Conservation (phyloP, 2,888 invertebrate genomes). For the Notodonta ziczac region DNA sequence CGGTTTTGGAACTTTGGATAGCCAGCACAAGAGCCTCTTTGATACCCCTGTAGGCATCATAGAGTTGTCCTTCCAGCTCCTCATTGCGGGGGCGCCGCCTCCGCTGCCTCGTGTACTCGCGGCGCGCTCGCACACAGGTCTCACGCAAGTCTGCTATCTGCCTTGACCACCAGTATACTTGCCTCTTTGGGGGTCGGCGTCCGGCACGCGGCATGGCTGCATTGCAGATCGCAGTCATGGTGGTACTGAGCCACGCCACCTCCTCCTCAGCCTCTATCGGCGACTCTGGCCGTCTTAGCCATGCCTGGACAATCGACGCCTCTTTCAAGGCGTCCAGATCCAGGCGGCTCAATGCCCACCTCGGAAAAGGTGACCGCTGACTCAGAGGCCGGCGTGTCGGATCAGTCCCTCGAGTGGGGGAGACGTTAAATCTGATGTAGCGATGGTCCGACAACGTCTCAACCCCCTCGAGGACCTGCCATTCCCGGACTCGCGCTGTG, state of each 20-base stretch:
- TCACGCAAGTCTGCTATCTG: not conserved
- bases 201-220: not conserved
- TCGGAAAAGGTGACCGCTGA: not conserved
- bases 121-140: not conserved
- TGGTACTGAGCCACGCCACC: not conserved
- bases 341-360: not conserved
- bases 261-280: not conserved
- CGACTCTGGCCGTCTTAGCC: not conserved
- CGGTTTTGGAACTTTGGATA: not conserved
- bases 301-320: constrained; percentile 1
- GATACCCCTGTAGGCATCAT: not conserved
- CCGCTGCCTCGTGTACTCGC: not conserved
- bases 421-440: not conserved
- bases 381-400: not conserved
- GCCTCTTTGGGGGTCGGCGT: not conserved
- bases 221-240: not conserved
- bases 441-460: not conserved
- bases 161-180: not conserved
- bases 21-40: not conserved
- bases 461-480: not conserved
- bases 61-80: not conserved
- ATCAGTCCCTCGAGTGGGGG: not conserved
- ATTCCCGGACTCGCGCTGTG: constrained; percentile 2
- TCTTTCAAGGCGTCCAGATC: not conserved
- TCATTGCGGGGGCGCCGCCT: not conserved